These are phyloP conservation scores for Pygmarrhopalites habei DNA, from an alignment of 1,140 invertebrate species.

Conservation along the genomic window DNA sequence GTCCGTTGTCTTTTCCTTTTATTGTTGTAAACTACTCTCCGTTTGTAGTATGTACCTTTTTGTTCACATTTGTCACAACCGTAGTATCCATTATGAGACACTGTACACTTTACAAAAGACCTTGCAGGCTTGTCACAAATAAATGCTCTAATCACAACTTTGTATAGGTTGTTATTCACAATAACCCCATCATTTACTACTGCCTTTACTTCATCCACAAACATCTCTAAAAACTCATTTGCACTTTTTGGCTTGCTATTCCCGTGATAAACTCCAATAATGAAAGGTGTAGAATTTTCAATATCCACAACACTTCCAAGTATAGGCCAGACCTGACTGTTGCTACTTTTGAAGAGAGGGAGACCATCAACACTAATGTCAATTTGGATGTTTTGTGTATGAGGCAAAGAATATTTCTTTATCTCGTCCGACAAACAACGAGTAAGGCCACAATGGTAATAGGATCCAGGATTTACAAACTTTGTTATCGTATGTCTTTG, in stretches of 20 bases:
- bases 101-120: conserved; percentile 42
- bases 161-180: neutral
- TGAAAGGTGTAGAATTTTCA: neutral
- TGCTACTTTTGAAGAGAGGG: neutral
- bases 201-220: neutral
- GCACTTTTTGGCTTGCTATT: neutral
- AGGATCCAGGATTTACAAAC: no score
- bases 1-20: conserved; percentile 28
- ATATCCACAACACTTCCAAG: neutral
- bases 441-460: no score
- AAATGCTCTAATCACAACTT: conserved; percentile 23
- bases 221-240: neutral
- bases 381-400: no score
- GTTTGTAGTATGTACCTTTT: conserved; percentile 34
- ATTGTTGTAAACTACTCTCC: conserved; percentile 38
- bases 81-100: conserved; percentile 42
- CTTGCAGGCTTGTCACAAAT: conserved; percentile 45
- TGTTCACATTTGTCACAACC: conserved; percentile 43
- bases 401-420: no score
- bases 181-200: no score
- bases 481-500: no score
- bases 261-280: conserved; percentile 3
- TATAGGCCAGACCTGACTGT: conserved; percentile 4
- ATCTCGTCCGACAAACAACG: no score
- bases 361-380: conserved; percentile 6